A percentile compares a stretch with the other conserved stretches of the same genome.
These are phyloP conservation scores for Hycleus cichorii DNA, from an alignment of 1,140 invertebrate species.

Conservation along the genomic window DNA sequence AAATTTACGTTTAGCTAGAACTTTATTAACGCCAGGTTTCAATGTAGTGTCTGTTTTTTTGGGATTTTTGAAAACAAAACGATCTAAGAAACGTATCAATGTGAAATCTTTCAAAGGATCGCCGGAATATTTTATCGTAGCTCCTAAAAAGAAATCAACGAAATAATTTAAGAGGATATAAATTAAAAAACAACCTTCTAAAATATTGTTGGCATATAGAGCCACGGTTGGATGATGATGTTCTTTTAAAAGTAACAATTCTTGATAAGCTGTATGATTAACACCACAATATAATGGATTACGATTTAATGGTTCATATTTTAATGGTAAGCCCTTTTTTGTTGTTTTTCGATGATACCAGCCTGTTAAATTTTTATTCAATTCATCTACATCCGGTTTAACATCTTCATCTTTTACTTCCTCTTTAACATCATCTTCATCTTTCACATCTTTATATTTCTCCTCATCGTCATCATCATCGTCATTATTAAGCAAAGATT, in stretches of 20 bases:
- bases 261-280: constrained; percentile 57
- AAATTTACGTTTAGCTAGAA: constrained; percentile 52
- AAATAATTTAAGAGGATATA: constrained; percentile 17
- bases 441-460: constrained; percentile 47
- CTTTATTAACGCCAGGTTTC: constrained; percentile 45
- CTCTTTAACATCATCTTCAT: constrained; percentile 4
- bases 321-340: constrained; percentile 27
- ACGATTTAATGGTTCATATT: constrained; percentile 66
- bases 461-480: constrained; percentile 43
- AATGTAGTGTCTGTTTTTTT: constrained; percentile 55
- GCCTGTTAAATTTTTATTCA: constrained; percentile 7
- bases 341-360: constrained; percentile 27
- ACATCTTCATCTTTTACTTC: constrained; percentile 19
- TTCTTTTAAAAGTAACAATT: constrained; percentile 59
- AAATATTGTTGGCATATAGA: constrained; percentile 77
- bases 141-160: constrained; percentile 44
- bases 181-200: constrained; percentile 52
- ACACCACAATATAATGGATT: constrained; percentile 81
- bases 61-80: constrained; percentile 95
- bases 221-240: constrained; percentile 91
- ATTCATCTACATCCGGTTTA: constrained; percentile 17
- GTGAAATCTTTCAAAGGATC: constrained; percentile 91
- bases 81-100: constrained; percentile 80
- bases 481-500: constrained; percentile 11
- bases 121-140: constrained; percentile 74